Base-by-base conservation (phyloP, 2,113 vertebrate genomes). In the Pholis gunnellus region DNA sequence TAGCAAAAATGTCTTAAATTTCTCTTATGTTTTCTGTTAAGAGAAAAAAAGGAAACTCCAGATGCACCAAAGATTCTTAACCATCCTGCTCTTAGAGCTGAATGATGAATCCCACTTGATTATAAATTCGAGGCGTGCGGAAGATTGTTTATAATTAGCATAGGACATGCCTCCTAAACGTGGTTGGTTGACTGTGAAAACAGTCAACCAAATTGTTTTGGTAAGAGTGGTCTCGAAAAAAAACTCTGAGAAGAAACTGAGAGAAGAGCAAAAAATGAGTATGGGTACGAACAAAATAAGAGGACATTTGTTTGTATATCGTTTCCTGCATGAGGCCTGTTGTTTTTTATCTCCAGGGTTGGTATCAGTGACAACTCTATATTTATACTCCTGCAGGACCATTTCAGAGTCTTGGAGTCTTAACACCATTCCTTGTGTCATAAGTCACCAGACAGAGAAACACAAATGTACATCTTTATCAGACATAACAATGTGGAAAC, bases 401-500 rank as follows among this genome's bases (percentile, higher is more conserved):
- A 34, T 77, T 75, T 76, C 42, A 64, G 44, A 60, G 74, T 80
- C 77, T 81, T 15, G 3, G 46, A 48, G 42, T 85, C 70, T 88
- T 87, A 83, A 75, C 85, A 76, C 82, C 85, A 88, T 90, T 87
- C 87, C 60, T 80, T 18, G 29, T 75, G 70, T 86, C 82, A 87
- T 71, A 65, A 34, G 84, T 90, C 75, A 67, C 82, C 50, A 20
- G 9, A 13, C 18, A 29, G 31, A 73, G 54, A 69, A 81, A 77
- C 67, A 60, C 34, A 31, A 46, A 78, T 79, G 64, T 61, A 83
- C 80, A 79, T 29, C 59, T 81, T 46, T 70, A 15, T 52, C 65
- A 77, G 29, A 13, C 56, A 13, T 57, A 44, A 79, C 44, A 70
- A 67, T 56, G 17, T 44, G n/a, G 18, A 75, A 64, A 73, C 56